phyloP scores from a whole-genome alignment of 2,888 invertebrate genomes.

The Lampropteryx suffumata region DNA sequence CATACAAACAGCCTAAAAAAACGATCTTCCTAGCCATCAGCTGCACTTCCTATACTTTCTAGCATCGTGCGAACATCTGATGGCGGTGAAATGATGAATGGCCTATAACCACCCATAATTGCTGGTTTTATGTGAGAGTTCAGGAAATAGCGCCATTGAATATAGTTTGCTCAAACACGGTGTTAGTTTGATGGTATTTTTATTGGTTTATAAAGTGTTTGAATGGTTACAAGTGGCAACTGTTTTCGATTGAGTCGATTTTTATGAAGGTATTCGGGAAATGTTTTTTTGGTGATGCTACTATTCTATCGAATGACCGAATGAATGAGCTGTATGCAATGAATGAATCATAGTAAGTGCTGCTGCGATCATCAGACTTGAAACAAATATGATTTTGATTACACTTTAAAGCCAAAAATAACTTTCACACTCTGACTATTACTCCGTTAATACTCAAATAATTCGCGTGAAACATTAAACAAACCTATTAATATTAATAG shows the following conservation, averaged over 20 bases:
- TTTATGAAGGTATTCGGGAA: constrained; percentile 1
- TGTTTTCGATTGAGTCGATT: constrained; percentile 2
- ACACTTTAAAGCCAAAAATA: too few relatives aligned
- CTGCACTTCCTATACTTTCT: constrained; percentile 23
- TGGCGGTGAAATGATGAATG: constrained; percentile 32
- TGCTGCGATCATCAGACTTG: too few relatives aligned
- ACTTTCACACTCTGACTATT: too few relatives aligned
- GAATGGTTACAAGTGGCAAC: constrained; percentile 13
- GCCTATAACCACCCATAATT: constrained; percentile 31
- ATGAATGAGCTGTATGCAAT: too few relatives aligned
- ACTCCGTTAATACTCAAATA: too few relatives aligned
- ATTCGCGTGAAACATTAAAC: too few relatives aligned
- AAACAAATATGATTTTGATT: too few relatives aligned
- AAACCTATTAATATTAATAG: too few relatives aligned
- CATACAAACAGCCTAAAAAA: constrained; percentile 8
- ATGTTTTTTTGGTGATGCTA: background rate
- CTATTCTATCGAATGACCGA: too few relatives aligned
- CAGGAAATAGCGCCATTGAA: constrained; percentile 23
- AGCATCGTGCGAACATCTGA: constrained; percentile 35
- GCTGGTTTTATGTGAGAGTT: constrained; percentile 25
- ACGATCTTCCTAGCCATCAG: constrained; percentile 22
- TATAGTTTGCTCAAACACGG: constrained; percentile 20
- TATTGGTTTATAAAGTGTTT: constrained; percentile 20
- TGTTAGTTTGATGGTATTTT: constrained; percentile 22
- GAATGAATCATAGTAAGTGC: too few relatives aligned